phyloP scores from a whole-genome alignment of 2,888 invertebrate genomes.

The Tuta absoluta region DNA sequence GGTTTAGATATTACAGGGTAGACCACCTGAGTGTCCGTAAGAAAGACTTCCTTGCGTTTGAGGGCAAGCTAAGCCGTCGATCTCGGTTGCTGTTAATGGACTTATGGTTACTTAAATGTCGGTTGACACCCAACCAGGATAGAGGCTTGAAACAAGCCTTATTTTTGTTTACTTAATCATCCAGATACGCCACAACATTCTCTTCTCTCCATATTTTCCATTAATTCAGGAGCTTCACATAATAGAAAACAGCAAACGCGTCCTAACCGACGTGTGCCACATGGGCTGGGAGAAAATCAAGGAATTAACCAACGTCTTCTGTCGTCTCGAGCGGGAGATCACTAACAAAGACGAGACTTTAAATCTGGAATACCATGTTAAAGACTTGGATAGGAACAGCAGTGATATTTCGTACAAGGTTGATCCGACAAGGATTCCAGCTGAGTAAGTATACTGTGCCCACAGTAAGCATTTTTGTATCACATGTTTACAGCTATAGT shows the following conservation, averaged over 20 bases:
- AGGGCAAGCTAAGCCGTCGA: too few relatives aligned
- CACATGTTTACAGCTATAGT: too few relatives aligned
- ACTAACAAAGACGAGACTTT: conserved; percentile 91
- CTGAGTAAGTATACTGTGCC: conserved; percentile 76
- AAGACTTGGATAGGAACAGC: conserved; percentile 87
- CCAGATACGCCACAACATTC: background rate
- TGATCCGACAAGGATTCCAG: conserved; percentile 88
- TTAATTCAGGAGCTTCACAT: conserved; percentile 66
- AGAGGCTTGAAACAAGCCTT: too few relatives aligned
- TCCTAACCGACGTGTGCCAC: conserved; percentile 69
- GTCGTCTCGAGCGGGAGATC: conserved; percentile 86
- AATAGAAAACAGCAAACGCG: conserved; percentile 72
- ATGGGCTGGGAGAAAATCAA: conserved; percentile 90
- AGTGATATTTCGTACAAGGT: conserved; percentile 91
- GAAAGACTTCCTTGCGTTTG: too few relatives aligned
- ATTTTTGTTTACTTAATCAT: too few relatives aligned
- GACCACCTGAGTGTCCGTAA: too few relatives aligned
- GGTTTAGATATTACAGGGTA: too few relatives aligned
- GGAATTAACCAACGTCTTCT: conserved; percentile 86
- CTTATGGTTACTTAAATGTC: too few relatives aligned
- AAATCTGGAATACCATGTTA: conserved; percentile 87
- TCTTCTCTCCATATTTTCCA: background rate
- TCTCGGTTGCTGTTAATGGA: too few relatives aligned
- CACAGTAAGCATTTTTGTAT: too few relatives aligned
- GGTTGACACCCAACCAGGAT: too few relatives aligned